A percentile compares a stretch with the other conserved stretches of the same genome.
Evolutionary conservation across 2,888 invertebrate genomes (phyloP).

Genomic region (Lamproptera curius): DNA sequence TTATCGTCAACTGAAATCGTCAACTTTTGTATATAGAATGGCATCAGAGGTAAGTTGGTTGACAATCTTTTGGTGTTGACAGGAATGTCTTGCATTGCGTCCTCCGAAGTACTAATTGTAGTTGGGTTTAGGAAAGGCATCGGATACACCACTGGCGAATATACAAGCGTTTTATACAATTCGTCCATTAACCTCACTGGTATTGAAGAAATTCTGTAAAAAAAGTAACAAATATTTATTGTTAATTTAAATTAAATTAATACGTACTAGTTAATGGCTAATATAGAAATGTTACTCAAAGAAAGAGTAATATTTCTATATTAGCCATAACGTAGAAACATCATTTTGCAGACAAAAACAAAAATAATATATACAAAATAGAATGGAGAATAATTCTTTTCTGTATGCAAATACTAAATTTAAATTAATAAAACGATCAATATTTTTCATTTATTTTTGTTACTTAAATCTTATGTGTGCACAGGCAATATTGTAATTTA

Average conservation of each 20-base stretch:
- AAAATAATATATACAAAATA: too few relatives aligned
- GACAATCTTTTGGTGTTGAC: slow-evolving; percentile 47
- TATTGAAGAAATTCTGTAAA: slow-evolving; percentile 51
- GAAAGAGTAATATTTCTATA: not conserved
- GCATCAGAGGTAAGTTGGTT: slow-evolving; percentile 50
- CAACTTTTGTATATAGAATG: slow-evolving; percentile 55
- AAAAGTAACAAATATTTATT: too few relatives aligned
- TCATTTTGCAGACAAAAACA: too few relatives aligned
- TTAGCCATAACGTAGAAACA: too few relatives aligned
- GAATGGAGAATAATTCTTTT: too few relatives aligned
- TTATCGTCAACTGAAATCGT: slow-evolving; percentile 40
- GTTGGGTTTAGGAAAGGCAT: slow-evolving; percentile 44
- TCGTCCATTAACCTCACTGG: slow-evolving; percentile 57
- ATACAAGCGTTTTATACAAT: slow-evolving; percentile 47
- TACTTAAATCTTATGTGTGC: too few relatives aligned
- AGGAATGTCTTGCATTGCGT: slow-evolving; percentile 40
- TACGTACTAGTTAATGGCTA: too few relatives aligned
- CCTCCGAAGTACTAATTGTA: slow-evolving; percentile 28
- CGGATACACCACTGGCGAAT: slow-evolving; percentile 55
- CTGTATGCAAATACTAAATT: too few relatives aligned
- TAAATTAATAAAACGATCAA: too few relatives aligned
- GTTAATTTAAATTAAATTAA: too few relatives aligned
- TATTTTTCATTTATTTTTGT: too few relatives aligned
- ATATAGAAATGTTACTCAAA: slow-evolving; percentile 2
- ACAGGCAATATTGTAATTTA: too few relatives aligned